phyloP scores from a whole-genome alignment of 2,113 vertebrate species.

The Meriones unguiculatus region DNA sequence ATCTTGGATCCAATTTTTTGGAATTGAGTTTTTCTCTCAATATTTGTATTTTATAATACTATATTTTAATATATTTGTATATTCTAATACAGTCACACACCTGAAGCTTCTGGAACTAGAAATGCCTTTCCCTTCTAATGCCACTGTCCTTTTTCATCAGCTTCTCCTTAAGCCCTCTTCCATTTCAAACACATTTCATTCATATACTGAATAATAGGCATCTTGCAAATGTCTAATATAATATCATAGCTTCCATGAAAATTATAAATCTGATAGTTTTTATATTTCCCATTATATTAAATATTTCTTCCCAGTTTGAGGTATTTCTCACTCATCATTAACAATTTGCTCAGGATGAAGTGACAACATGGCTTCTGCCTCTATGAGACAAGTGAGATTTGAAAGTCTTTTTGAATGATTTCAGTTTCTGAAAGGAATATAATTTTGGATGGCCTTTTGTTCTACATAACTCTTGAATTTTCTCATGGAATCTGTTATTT shows the following conservation, averaged over 20 bases:
- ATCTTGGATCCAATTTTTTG: not conserved
- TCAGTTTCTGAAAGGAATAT: not conserved
- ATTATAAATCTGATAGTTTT: not conserved
- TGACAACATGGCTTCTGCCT: not conserved
- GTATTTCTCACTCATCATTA: not conserved
- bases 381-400: not conserved
- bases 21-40: not conserved
- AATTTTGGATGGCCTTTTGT: not conserved
- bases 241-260: not conserved
- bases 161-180: not conserved
- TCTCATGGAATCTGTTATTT: not conserved
- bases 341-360: not conserved
- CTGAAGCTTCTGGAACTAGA: not conserved
- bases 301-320: not conserved
- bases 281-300: not conserved
- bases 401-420: not conserved
- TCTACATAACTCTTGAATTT: not conserved
- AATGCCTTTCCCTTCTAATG: not conserved
- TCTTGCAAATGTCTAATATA: not conserved
- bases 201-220: not conserved
- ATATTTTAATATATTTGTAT: not conserved
- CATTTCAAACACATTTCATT: not conserved
- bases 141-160: not conserved
- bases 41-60: not conserved
- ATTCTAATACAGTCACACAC: not conserved